Percentiles rank a stretch among this genome's conserved stretches.
Evolutionary conservation across 2,888 invertebrate genomes (phyloP).

Genomic region (Cantharis lateralis): DNA sequence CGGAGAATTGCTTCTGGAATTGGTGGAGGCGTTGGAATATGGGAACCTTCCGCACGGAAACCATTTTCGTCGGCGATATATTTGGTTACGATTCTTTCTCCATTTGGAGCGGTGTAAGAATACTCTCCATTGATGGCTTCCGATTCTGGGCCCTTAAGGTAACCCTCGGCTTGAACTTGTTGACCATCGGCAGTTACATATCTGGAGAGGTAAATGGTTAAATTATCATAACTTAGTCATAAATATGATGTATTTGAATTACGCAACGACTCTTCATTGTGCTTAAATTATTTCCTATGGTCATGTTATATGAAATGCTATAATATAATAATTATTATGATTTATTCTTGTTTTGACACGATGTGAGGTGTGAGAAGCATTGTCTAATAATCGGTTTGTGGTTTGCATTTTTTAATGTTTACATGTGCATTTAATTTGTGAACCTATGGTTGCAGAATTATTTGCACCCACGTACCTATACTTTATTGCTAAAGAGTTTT

Average conservation of each 20-base stretch:
- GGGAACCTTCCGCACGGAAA: slow-evolving; percentile 76
- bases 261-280: not conserved
- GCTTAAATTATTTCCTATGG: not conserved
- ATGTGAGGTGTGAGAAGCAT: not conserved
- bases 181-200: slow-evolving; percentile 79
- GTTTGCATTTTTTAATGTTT: not conserved
- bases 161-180: slow-evolving; percentile 65
- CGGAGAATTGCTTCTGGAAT: slow-evolving; percentile 72
- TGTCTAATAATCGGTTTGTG: not conserved
- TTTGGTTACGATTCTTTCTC: slow-evolving; percentile 61
- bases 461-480: not conserved
- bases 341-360: not conserved
- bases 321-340: not conserved
- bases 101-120: slow-evolving; percentile 64
- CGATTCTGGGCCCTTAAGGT: slow-evolving; percentile 50
- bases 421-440: not conserved
- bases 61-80: slow-evolving; percentile 83
- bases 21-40: slow-evolving; percentile 77
- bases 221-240: not conserved
- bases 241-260: no score
- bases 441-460: not conserved
- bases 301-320: not conserved
- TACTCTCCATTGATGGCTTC: slow-evolving; percentile 62
- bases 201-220: slow-evolving; percentile 42
- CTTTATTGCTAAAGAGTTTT: not conserved